Percentiles rank a stretch among this genome's conserved stretches.
phyloP scores from a whole-genome alignment of 2,113 vertebrate species.

The Microtus pennsylvanicus region DNA sequence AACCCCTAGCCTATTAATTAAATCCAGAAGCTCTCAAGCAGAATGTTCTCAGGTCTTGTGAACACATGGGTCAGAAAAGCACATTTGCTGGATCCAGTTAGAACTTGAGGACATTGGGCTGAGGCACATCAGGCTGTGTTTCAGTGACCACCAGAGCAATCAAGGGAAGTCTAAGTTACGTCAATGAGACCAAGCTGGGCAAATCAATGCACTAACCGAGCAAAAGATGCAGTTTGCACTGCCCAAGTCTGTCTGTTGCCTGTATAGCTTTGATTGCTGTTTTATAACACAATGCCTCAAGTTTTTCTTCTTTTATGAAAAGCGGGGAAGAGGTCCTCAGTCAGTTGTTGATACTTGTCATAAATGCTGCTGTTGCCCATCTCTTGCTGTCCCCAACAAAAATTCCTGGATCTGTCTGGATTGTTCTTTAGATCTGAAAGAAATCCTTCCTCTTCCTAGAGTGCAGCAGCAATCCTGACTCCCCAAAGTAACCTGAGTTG shows the following conservation, averaged over 20 bases:
- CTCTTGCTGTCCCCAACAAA: neutral
- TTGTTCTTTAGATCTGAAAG: neutral
- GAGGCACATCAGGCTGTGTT: neutral
- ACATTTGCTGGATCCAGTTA: neutral
- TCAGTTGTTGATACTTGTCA: neutral
- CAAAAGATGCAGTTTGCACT: too few species aligned
- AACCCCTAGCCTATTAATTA: neutral
- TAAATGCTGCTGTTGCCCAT: neutral
- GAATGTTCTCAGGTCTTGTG: rapidly evolving
- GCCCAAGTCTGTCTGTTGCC: neutral
- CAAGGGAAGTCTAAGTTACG: neutral
- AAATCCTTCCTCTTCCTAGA: neutral
- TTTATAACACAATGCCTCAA: neutral
- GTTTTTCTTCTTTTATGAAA: neutral
- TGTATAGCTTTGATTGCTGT: neutral
- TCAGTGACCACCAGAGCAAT: neutral
- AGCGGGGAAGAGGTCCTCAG: neutral
- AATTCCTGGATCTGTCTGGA: neutral
- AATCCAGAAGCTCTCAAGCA: too few species aligned
- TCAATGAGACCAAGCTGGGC: neutral
- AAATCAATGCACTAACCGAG: neutral
- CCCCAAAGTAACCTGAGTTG: neutral
- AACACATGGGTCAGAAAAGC: neutral
- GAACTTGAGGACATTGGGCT: neutral
- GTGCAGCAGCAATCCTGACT: neutral